Percentiles rank a stretch among this genome's conserved stretches.
phyloP scores from a whole-genome alignment of 2,797 vertebrate species.

The Rhabdomys pumilio region DNA sequence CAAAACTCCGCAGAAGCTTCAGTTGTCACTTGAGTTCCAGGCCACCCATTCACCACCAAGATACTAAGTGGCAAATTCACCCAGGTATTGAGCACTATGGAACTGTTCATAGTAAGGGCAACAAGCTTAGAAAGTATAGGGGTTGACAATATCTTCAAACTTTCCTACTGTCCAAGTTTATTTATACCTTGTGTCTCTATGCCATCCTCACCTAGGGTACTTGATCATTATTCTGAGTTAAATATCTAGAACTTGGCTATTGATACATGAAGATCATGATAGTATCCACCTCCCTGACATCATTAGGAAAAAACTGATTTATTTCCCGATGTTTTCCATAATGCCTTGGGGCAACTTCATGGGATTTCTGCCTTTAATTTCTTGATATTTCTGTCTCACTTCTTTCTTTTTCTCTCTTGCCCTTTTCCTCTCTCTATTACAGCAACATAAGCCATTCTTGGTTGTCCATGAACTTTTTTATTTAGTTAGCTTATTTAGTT shows the following conservation, averaged over 20 bases:
- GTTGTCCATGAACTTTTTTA: not conserved
- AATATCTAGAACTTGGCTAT: not conserved
- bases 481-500: not conserved
- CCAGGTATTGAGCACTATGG: not conserved
- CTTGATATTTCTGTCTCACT: not conserved
- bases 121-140: not conserved
- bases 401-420: not conserved
- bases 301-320: not conserved
- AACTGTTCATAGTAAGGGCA: not conserved
- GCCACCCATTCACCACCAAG: not conserved
- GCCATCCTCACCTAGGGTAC: not conserved
- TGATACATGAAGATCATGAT: constrained; percentile 13
- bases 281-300: not conserved
- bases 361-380: constrained; percentile 2
- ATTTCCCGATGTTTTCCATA: constrained; percentile 3
- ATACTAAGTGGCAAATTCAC: not conserved
- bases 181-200: not conserved
- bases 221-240: not conserved
- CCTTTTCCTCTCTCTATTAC: not conserved
- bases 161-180: not conserved
- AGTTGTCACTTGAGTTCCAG: not conserved
- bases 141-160: not conserved
- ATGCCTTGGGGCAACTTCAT: not conserved
- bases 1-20: not conserved
- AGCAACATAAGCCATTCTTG: not conserved